Percentiles rank a stretch among this genome's conserved stretches.
Evolutionary conservation across 2,113 vertebrate genomes (phyloP).

Genomic region (Aldabrachelys gigantea): DNA sequence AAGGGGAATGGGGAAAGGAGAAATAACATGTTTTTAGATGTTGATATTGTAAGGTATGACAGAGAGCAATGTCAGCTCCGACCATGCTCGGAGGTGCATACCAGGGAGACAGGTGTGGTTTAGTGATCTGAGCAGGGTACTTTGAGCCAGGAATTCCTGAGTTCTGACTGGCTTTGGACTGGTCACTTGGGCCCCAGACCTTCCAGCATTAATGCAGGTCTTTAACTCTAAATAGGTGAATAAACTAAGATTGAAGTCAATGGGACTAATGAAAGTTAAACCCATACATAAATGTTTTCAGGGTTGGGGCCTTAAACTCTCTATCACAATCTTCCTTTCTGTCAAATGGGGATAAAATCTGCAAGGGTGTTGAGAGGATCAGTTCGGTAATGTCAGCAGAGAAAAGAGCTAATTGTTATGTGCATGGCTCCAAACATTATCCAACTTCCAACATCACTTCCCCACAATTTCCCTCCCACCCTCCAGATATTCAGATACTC

Average conservation of each 20-base stretch:
- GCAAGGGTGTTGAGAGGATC: neutral
- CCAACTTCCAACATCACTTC: neutral
- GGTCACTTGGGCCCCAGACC: neutral
- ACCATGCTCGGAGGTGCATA: fast-evolving
- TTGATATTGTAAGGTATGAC: neutral
- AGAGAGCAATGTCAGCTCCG: neutral
- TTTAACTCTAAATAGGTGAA: neutral
- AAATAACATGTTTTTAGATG: fast-evolving
- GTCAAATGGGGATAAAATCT: neutral
- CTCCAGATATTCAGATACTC: neutral
- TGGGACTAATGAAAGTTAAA: neutral
- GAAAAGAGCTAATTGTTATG: neutral
- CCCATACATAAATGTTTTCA: neutral
- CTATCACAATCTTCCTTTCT: neutral
- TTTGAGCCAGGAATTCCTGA: neutral
- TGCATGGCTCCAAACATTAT: neutral
- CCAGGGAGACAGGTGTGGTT: fast-evolving
- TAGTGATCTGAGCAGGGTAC: neutral
- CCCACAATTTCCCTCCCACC: neutral
- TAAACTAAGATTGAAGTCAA: neutral
- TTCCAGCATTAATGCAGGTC: neutral
- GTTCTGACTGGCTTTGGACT: neutral
- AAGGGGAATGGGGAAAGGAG: neutral
- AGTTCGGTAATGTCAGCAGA: neutral
- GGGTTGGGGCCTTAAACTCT: neutral